Percentiles rank a stretch among this genome's conserved stretches.
Conservation (phyloP, 2,113 vertebrate species). For the Rissa tridactyla region DNA sequence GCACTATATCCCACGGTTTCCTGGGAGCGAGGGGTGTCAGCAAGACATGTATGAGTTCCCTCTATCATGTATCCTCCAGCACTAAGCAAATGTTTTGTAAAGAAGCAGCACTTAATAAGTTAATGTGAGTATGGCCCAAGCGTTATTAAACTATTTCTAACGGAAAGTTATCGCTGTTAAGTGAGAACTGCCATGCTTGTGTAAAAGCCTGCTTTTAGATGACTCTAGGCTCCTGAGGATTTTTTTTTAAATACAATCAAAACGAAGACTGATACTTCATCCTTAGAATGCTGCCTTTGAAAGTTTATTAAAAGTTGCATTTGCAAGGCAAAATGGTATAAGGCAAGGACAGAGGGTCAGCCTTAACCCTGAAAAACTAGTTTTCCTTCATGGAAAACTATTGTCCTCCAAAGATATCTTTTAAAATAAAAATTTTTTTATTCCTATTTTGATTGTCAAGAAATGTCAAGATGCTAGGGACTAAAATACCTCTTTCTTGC, state of each 20-base stretch:
- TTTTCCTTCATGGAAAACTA: not conserved
- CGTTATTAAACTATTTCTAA: rapidly evolving
- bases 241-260: not conserved
- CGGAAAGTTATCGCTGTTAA: not conserved
- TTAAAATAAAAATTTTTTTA: not conserved
- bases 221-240: not conserved
- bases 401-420: not conserved
- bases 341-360: not conserved
- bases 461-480: not conserved
- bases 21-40: slow-evolving; percentile 82
- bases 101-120: not conserved
- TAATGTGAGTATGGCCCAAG: not conserved
- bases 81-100: slow-evolving; percentile 26
- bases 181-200: not conserved
- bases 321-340: not conserved
- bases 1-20: slow-evolving; percentile 96
- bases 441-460: not conserved
- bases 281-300: not conserved
- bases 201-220: not conserved
- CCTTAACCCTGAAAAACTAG: not conserved
- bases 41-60: slow-evolving; percentile 87
- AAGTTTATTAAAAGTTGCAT: not conserved
- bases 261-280: not conserved
- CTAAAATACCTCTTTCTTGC: not conserved
- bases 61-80: slow-evolving; percentile 86